phyloP scores from a whole-genome alignment of 2,797 vertebrate genomes.

The Graptemys geographica region DNA sequence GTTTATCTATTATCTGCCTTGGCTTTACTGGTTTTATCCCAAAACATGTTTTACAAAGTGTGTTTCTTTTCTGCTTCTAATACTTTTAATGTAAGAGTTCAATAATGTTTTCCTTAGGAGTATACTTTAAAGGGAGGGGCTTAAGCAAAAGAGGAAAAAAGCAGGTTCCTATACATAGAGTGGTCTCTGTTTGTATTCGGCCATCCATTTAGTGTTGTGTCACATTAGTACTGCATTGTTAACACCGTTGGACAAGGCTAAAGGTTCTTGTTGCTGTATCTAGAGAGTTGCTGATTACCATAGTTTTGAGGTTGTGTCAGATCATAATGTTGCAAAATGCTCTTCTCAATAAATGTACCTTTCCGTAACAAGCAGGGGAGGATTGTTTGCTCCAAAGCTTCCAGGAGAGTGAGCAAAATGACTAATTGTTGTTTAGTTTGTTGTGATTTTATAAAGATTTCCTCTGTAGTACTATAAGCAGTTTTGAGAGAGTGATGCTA shows the following conservation, averaged over 20 bases:
- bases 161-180: not conserved
- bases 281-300: constrained; percentile 11
- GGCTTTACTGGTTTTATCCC: not conserved
- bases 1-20: not conserved
- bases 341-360: constrained; percentile 21
- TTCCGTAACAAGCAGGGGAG: not conserved
- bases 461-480: rapidly evolving
- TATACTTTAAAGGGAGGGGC: not conserved
- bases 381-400: constrained; percentile 15
- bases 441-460: constrained; percentile 31
- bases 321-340: constrained; percentile 9
- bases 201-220: constrained; percentile 55
- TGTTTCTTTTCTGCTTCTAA: constrained; percentile 2
- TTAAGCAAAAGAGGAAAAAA: not conserved
- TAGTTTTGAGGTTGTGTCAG: not conserved
- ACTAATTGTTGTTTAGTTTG: not conserved
- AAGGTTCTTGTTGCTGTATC: constrained; percentile 49
- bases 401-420: constrained; percentile 13
- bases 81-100: not conserved
- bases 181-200: constrained; percentile 44
- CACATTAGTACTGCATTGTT: constrained; percentile 55
- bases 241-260: constrained; percentile 63
- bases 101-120: constrained; percentile 34
- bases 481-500: constrained; percentile 14
- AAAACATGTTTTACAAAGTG: not conserved